Base-by-base conservation (phyloP, 2,888 invertebrate species). In the Cephus nigrinus region DNA sequence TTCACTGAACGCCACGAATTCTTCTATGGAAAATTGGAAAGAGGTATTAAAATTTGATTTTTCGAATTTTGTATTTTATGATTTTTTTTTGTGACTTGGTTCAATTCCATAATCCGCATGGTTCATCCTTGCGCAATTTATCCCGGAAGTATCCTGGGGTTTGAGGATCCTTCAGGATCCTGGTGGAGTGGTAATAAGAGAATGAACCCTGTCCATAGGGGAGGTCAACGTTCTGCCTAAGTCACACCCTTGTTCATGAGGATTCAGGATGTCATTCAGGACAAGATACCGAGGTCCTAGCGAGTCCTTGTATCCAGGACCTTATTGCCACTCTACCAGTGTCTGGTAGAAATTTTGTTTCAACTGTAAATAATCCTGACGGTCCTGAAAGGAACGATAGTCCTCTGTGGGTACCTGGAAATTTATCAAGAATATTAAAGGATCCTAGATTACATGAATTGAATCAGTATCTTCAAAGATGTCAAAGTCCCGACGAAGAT, bases 131-230 rank as follows among this genome's bases (percentile, higher is more conserved):
- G 40, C 23, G 40, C 40, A 55, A 55, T 55, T 55, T 55, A 23
- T 23, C 9, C 23, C 23, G 40, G 23, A 55, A 55, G 40, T 55
- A 23, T 23, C 31, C 40, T 74, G 35, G 69, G 23, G 30, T 30
- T 84, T 84, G 79, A 79, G 79, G 73, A 30, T 74, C 74, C 30
- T 34, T 31, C 23, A 55, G 40, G 40, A 55, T 55, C 23, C 72
- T 77, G 80, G 77, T 69, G 69, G 74, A 81, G 80, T 81, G 80
- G 75, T 75, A 73, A 76, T 76, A 74, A 80, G 77, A 74, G 68
- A 35, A 76, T 78, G 77, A 75, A 80, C 78, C 76, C 77, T 81
- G 80, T 80, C 77, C 75, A 80, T 73, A 80, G 76, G 75, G 77
- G 75, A 76, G 77, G 77, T 69, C 75, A n/a, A 12, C 74, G 55